A percentile compares a stretch with the other conserved stretches of the same genome.
These are phyloP conservation scores for Thrips palmi DNA, from an alignment of 1,140 invertebrate genomes.

Conservation along the genomic window DNA sequence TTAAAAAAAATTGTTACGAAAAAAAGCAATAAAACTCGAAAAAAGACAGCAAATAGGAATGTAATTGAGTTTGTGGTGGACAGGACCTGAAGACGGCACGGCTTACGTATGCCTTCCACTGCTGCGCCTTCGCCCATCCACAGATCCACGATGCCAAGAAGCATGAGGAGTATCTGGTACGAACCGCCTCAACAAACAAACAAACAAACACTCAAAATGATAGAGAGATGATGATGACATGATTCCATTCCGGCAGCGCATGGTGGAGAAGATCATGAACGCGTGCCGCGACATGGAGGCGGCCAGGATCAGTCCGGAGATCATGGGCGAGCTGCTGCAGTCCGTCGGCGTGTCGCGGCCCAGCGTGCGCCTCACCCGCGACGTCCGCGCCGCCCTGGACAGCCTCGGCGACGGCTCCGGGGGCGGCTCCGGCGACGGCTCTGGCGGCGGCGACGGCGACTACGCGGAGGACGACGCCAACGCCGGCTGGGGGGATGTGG, in stretches of 20 bases:
- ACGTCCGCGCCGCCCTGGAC: too few relatives aligned
- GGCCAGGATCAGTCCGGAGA: neutral
- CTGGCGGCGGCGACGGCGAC: too few relatives aligned
- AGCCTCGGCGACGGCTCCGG: too few relatives aligned
- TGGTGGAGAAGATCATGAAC: neutral
- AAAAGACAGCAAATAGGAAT: neutral
- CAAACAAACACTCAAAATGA: neutral
- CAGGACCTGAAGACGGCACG: constrained; percentile 27
- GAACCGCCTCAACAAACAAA: neutral
- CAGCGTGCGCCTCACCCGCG: neutral
- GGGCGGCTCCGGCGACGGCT: too few relatives aligned
- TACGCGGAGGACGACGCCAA: too few relatives aligned
- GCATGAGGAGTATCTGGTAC: constrained; percentile 20
- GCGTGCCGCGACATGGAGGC: neutral
- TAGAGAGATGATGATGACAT: neutral
- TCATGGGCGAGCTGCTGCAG: neutral
- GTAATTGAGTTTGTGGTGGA: constrained; percentile 19
- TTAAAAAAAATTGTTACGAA: neutral
- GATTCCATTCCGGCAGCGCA: neutral
- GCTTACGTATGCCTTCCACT: constrained; percentile 41
- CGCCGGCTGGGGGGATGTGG: too few relatives aligned
- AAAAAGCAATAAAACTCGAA: neutral
- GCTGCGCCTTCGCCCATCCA: constrained; percentile 37
- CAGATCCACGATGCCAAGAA: constrained; percentile 26
- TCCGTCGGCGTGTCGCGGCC: neutral